Percentiles rank a stretch among this genome's conserved stretches.
Conservation (phyloP, 2,797 vertebrate species). For the Danio aesculapii region DNA sequence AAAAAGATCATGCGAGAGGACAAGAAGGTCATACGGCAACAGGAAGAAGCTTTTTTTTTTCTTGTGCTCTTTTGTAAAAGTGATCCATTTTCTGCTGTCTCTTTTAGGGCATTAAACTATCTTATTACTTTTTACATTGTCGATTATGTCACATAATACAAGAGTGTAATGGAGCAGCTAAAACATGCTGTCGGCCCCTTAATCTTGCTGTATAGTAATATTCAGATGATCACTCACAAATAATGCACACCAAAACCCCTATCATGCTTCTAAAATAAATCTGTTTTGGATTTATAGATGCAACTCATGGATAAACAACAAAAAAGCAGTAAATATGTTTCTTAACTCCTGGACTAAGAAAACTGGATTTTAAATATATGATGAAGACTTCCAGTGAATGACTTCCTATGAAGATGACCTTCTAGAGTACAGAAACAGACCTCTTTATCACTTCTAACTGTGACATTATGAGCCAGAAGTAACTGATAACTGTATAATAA, state of each 20-base stretch:
- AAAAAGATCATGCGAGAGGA: slow-evolving; percentile 65
- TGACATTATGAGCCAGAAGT: no score
- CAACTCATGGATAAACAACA: background rate
- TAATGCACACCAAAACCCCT: slow-evolving; percentile 6
- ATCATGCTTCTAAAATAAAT: slow-evolving; percentile 13
- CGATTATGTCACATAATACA: slow-evolving; percentile 65
- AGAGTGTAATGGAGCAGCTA: slow-evolving; percentile 56
- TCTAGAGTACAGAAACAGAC: background rate
- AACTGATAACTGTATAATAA: no score
- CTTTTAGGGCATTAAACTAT: slow-evolving; percentile 63
- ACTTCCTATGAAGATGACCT: background rate
- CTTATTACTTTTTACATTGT: slow-evolving; percentile 60
- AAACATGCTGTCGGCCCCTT: slow-evolving; percentile 16
- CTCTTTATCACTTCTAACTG: background rate
- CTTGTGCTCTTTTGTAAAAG: slow-evolving; percentile 49
- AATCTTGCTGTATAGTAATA: slow-evolving; percentile 4
- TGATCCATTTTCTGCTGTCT: slow-evolving; percentile 58
- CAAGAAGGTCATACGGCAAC: slow-evolving; percentile 65
- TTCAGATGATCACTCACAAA: slow-evolving; percentile 9
- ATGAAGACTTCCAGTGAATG: background rate
- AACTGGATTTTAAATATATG: background rate
- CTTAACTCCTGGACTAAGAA: background rate
- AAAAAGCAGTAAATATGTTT: background rate
- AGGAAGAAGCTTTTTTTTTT: slow-evolving; percentile 53
- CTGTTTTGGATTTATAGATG: background rate